Evolutionary conservation across 2,113 vertebrate genomes (phyloP).

Genomic region (Gobiocypris rarus): DNA sequence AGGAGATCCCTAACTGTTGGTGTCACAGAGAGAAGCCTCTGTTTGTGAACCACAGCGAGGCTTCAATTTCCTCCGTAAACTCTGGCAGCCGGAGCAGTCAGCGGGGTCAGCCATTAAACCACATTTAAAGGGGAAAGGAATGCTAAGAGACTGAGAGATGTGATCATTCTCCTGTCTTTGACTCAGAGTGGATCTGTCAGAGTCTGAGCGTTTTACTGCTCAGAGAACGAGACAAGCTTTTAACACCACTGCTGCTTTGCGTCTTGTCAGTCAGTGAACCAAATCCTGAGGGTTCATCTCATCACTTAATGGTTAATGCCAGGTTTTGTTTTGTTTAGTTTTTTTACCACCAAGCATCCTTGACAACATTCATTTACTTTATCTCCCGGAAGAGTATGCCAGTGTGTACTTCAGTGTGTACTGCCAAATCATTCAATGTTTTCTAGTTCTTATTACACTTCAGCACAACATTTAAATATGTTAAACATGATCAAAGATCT

Average conservation of each 20-base stretch:
- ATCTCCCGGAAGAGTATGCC: constrained; percentile 23
- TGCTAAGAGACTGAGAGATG: constrained; percentile 37
- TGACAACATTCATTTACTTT: constrained; percentile 20
- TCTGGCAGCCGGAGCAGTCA: constrained; percentile 34
- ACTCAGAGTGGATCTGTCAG: constrained; percentile 32
- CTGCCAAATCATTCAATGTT: background rate
- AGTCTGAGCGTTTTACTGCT: constrained; percentile 55
- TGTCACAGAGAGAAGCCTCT: constrained; percentile 30
- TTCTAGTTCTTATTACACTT: constrained; percentile 25
- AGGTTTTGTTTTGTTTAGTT: constrained; percentile 5
- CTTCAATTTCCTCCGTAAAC: constrained; percentile 56
- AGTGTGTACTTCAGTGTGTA: background rate
- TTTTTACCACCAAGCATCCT: constrained; percentile 37
- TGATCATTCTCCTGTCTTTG: constrained; percentile 50
- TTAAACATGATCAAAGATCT: constrained; percentile 39
- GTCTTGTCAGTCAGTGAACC: constrained; percentile 56
- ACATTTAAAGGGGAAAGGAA: constrained; percentile 47
- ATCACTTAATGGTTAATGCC: constrained; percentile 30
- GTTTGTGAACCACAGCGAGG: constrained; percentile 41
- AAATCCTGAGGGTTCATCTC: constrained; percentile 51
- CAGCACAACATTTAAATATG: constrained; percentile 33
- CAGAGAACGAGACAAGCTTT: constrained; percentile 51
- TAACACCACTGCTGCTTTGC: constrained; percentile 46
- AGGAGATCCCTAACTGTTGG: constrained; percentile 32
- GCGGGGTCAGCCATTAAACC: constrained; percentile 51